These are phyloP conservation scores for Syritta pipiens DNA, from an alignment of 2,888 invertebrate genomes.

Conservation along the genomic window DNA sequence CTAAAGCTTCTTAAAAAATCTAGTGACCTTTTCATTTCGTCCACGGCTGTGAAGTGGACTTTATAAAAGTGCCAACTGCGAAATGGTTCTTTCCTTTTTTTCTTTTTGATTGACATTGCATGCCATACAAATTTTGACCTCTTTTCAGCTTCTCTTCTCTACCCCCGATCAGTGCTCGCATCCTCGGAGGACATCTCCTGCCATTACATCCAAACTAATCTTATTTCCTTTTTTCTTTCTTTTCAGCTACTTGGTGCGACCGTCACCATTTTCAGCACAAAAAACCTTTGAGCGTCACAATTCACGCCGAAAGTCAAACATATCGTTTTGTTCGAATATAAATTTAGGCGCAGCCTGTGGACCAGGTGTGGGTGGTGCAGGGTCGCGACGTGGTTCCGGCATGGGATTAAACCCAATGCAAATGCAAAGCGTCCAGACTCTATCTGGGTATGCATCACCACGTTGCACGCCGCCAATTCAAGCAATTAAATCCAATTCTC, in stretches of 20 bases:
- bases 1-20: too few species aligned
- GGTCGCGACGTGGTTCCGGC: slow-evolving; percentile 86
- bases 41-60: too few species aligned
- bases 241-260: slow-evolving; percentile 92
- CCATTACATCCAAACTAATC: not conserved
- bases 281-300: slow-evolving; percentile 96
- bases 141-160: too few species aligned
- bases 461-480: slow-evolving; percentile 88
- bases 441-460: slow-evolving; percentile 83
- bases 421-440: slow-evolving; percentile 79
- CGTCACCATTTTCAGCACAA: slow-evolving; percentile 96
- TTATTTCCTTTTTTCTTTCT: slow-evolving; percentile 4
- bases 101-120: too few species aligned
- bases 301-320: slow-evolving; percentile 93
- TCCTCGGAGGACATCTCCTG: not conserved
- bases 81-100: too few species aligned
- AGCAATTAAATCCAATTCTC: slow-evolving; percentile 92
- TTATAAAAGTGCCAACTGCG: too few species aligned
- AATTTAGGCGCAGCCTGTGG: slow-evolving; percentile 83
- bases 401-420: slow-evolving; percentile 81
- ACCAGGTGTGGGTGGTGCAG: slow-evolving; percentile 80
- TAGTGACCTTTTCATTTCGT: too few species aligned
- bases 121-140: too few species aligned
- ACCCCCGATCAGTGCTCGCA: not conserved
- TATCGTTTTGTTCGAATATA: slow-evolving; percentile 92